These are phyloP conservation scores for Julus scanicus DNA, from an alignment of 2,888 invertebrate species.

Conservation along the genomic window DNA sequence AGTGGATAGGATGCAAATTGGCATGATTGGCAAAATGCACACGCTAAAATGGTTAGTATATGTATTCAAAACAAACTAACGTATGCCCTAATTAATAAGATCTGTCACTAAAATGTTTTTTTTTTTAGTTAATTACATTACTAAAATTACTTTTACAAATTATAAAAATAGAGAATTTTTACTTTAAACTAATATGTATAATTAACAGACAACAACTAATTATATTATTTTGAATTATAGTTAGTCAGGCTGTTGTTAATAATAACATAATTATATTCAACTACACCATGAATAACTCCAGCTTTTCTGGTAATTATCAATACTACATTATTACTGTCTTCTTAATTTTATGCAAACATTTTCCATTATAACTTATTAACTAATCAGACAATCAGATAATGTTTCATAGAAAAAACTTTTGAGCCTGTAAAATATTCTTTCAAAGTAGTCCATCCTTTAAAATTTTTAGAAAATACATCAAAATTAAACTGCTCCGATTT, in stretches of 20 bases:
- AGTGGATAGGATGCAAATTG: not conserved
- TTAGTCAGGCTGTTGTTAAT: not conserved
- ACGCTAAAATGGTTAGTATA: not conserved
- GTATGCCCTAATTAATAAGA: not conserved
- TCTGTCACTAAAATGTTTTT: not conserved
- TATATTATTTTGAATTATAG: no score
- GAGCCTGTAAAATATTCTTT: no score
- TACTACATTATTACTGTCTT: not conserved
- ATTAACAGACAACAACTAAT: no score
- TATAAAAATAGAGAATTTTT: not conserved
- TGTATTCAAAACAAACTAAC: not conserved
- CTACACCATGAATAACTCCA: not conserved
- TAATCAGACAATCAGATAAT: no score
- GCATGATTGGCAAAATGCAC: not conserved
- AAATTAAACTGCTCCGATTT: no score
- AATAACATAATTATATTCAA: no score
- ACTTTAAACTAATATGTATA: no score
- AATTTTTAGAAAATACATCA: no score
- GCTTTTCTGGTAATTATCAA: not conserved
- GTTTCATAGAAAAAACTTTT: no score
- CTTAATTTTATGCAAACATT: not conserved
- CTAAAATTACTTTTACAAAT: not conserved
- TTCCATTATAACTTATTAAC: no score
- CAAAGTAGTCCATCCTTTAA: no score
- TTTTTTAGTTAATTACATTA: not conserved